Evolutionary conservation across 2,888 invertebrate species (phyloP).

Genomic region (Acheta domesticus): DNA sequence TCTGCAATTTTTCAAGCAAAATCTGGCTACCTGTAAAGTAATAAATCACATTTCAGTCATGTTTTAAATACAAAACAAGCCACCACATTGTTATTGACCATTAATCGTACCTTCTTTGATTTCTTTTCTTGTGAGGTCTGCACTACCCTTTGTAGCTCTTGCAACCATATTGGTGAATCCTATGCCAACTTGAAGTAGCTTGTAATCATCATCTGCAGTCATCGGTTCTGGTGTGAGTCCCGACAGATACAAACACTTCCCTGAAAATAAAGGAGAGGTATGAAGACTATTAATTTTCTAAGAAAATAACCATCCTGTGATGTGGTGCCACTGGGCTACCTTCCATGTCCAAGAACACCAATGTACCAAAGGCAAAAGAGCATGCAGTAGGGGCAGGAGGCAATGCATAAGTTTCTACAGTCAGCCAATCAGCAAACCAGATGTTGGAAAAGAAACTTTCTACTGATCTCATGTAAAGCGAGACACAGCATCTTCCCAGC

Average conservation of each 20-base stretch:
- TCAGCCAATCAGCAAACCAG: too few species aligned
- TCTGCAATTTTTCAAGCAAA: conserved; percentile 82
- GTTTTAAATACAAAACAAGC: background rate
- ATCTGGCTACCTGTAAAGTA: conserved; percentile 65
- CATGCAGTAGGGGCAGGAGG: too few species aligned
- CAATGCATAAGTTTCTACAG: too few species aligned
- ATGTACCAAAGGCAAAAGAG: too few species aligned
- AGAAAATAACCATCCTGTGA: background rate
- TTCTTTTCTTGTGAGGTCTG: conserved; percentile 89
- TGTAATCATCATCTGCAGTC: conserved; percentile 94
- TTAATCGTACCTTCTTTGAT: conserved; percentile 79
- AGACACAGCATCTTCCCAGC: too few species aligned
- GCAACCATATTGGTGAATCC: conserved; percentile 98
- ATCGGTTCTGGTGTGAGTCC: conserved; percentile 92
- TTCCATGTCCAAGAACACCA: background rate
- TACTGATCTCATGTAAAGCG: too few species aligned
- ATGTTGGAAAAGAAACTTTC: too few species aligned
- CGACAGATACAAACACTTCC: conserved; percentile 93
- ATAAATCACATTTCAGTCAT: conserved; percentile 26
- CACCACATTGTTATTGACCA: background rate
- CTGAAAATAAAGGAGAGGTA: conserved; percentile 46
- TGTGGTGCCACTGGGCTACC: background rate
- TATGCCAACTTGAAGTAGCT: conserved; percentile 88
- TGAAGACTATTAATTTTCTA: background rate
- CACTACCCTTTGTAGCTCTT: conserved; percentile 92